Evolutionary conservation across 2,113 vertebrate species (phyloP).

Genomic region (Andinoacara biseriatus): DNA sequence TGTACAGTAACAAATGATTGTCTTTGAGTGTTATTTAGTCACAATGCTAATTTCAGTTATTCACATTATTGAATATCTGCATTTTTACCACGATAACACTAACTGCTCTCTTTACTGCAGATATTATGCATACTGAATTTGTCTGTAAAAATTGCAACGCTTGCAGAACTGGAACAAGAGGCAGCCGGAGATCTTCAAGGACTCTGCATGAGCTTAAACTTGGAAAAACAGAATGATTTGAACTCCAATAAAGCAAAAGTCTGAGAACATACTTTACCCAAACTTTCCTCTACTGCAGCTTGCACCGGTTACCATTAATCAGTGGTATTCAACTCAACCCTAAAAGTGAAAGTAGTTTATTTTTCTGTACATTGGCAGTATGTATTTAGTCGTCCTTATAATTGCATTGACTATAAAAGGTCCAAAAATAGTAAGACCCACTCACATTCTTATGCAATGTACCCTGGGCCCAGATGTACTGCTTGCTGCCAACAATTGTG

Average conservation of each 20-base stretch:
- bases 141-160: slow-evolving; percentile 27
- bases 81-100: slow-evolving; percentile 30
- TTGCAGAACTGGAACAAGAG: slow-evolving; percentile 26
- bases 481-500: background rate
- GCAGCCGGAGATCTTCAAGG: slow-evolving; percentile 23
- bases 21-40: background rate
- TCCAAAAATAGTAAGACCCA: background rate
- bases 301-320: background rate
- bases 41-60: slow-evolving; percentile 26
- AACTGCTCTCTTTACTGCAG: slow-evolving; percentile 17
- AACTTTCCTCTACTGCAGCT: background rate
- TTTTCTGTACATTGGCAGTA: background rate
- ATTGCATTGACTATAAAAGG: background rate
- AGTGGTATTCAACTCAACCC: background rate
- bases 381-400: background rate
- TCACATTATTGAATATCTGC: slow-evolving; percentile 37
- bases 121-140: slow-evolving; percentile 29
- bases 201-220: slow-evolving; percentile 22
- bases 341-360: background rate
- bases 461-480: background rate
- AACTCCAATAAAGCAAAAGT: slow-evolving; percentile 9
- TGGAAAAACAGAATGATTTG: background rate
- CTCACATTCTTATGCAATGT: background rate
- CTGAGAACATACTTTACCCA: slow-evolving; percentile 10
- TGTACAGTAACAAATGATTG: slow-evolving; percentile 2